Evolutionary conservation across 2,797 vertebrate genomes (phyloP).

Genomic region (Pelobates cultripes): DNA sequence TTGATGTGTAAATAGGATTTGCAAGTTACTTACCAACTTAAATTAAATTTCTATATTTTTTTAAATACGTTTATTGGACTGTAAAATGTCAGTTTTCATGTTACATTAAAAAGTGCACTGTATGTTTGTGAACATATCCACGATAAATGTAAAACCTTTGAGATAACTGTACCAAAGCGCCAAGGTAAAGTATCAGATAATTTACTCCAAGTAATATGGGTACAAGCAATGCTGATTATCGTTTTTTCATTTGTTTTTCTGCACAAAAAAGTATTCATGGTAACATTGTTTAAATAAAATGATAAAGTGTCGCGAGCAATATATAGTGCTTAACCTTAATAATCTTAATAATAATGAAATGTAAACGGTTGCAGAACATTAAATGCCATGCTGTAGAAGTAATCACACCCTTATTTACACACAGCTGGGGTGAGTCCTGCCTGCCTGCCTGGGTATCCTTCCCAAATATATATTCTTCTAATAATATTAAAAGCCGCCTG

Average conservation of each 20-base stretch:
- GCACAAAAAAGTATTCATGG: too few species aligned
- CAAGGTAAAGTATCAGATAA: background rate
- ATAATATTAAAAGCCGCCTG: background rate
- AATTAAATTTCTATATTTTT: conserved; percentile 7
- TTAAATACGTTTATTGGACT: background rate
- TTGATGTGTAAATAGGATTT: background rate
- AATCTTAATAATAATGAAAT: background rate
- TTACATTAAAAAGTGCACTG: background rate
- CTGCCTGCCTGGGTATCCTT: background rate
- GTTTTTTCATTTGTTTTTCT: background rate
- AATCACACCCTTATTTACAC: background rate
- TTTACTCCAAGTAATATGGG: too few species aligned
- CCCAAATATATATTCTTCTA: background rate
- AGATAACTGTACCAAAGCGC: background rate
- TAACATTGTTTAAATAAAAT: too few species aligned
- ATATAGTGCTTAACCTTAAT: background rate
- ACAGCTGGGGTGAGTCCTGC: background rate
- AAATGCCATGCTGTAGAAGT: background rate
- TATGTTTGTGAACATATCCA: background rate
- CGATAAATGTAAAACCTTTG: background rate
- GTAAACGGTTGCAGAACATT: background rate
- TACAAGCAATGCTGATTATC: background rate
- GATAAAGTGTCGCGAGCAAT: too few species aligned
- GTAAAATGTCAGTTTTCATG: background rate
- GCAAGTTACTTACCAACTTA: background rate